phyloP scores from a whole-genome alignment of 2,797 vertebrate species.

The Phalanger gymnotis region DNA sequence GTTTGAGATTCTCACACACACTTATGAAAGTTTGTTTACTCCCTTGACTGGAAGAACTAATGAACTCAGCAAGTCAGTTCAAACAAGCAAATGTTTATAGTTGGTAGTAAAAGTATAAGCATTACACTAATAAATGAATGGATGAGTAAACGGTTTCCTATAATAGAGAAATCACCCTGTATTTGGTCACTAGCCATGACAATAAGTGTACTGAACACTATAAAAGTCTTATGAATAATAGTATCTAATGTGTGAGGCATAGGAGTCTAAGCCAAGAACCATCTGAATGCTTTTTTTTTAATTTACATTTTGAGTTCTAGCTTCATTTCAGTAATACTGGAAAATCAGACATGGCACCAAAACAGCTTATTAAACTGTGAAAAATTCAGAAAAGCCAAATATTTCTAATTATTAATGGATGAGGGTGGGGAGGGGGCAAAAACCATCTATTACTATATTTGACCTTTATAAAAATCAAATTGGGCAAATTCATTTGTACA shows the following conservation, averaged over 20 bases:
- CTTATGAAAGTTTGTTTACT: conserved; percentile 28
- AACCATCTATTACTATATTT: neutral
- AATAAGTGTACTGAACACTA: neutral
- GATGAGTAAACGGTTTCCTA: neutral
- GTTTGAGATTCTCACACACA: conserved; percentile 40
- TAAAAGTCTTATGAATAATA: neutral
- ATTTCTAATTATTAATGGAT: neutral
- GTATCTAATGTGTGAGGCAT: neutral
- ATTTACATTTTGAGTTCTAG: conserved; percentile 31
- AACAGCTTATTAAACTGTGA: neutral
- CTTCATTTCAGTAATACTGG: conserved; percentile 36
- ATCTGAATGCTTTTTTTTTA: neutral
- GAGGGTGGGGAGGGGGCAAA: neutral
- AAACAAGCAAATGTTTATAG: conserved; percentile 23
- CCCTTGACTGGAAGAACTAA: conserved; percentile 18
- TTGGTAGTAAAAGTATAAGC: conserved; percentile 30
- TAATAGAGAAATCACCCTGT: conserved; percentile 13
- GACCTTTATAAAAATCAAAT: neutral
- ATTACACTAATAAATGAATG: conserved; percentile 29
- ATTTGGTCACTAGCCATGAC: conserved; percentile 26
- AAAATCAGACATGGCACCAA: conserved; percentile 8
- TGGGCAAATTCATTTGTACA: neutral
- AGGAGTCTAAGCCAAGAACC: conserved; percentile 31
- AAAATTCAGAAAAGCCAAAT: neutral
- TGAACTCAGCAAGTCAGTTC: conserved; percentile 43